Evolutionary conservation across 2,113 vertebrate genomes (phyloP), one percentile per base, ranked within the genome.

Genomic region (Micronycteris hirsuta): DNA sequence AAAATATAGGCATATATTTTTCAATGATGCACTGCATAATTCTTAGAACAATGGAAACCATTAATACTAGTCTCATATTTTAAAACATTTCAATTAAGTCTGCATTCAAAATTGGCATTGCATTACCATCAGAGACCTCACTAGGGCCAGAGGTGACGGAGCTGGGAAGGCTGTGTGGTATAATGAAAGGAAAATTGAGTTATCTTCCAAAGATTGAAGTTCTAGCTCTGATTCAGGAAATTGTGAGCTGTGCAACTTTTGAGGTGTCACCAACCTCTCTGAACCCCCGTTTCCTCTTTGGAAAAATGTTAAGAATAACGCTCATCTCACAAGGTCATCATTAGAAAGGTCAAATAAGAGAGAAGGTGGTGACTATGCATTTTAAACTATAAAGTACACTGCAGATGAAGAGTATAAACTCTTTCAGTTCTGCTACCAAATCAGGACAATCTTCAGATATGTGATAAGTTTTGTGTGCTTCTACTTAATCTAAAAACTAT

Each of bases 31-130:
- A 78, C 70, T 86, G 22, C 26, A 47, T 78, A 68, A 87, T 80
- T 93, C 16, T 84, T 93, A 89, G 38, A 92, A 95, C 61, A 89
- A 96, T 76, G 81, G 33, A 47, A 95, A 92, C 70, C 24, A 41
- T 31, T 92, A 93, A 80, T 45, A 78, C 0, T 17, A 45, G 54
- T 80, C 54, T 96, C 31, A 58, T 56, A 56, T 83, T 94, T 95
- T 89, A 91, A 95, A 92, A 91, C 22, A 82, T 78, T 78, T 86
- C 86, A 54, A 61, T 86, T 89, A 90, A 68, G 7, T 78, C 80
- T 93, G 68, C 24, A 78, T 67, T 43, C 45, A 77, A 92, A 92
- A 91, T 77, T 67, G 36, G 3, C 47, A 88, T 2, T 81, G 24
- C 4, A 33, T 74, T 93, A 47, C 63, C 67, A n/a, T 86, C 41